Percentiles rank a stretch among this genome's conserved stretches.
Evolutionary conservation across 2,797 vertebrate species (phyloP).

Genomic region (Hemitrygon akajei): DNA sequence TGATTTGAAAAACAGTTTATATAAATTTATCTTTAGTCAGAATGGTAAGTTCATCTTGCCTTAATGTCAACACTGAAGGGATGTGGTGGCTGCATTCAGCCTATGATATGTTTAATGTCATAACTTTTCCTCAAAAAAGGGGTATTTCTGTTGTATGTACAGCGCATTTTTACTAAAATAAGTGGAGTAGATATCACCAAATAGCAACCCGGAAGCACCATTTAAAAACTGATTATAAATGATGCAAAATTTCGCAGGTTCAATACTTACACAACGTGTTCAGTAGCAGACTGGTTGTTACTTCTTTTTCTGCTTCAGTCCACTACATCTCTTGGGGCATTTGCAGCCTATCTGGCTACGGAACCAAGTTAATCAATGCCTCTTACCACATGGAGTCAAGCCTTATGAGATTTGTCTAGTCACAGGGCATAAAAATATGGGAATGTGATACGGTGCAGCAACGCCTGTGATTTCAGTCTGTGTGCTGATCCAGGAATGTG

Average conservation of each 20-base stretch:
- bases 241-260: slow-evolving; percentile 66
- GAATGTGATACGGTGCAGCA: slow-evolving; percentile 12
- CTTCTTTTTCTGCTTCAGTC: slow-evolving; percentile 43
- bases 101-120: neutral
- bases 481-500: neutral
- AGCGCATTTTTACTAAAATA: slow-evolving; percentile 53
- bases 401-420: slow-evolving; percentile 1
- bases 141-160: neutral
- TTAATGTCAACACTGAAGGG: neutral
- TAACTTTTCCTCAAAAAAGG: neutral
- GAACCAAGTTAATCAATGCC: slow-evolving; percentile 34
- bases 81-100: neutral
- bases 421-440: neutral
- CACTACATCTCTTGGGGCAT: neutral
- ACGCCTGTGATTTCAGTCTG: neutral
- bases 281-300: slow-evolving; percentile 50
- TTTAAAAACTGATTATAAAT: slow-evolving; percentile 68
- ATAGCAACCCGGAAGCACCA: slow-evolving; percentile 76
- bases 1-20: neutral
- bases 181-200: slow-evolving; percentile 72
- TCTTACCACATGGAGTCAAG: slow-evolving; percentile 17
- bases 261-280: slow-evolving; percentile 72
- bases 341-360: slow-evolving; percentile 1
- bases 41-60: neutral
- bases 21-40: neutral